Evolutionary conservation across 2,113 vertebrate species (phyloP), one percentile per base, ranked within the genome.

Genomic region (Cyprinodon tularosa): DNA sequence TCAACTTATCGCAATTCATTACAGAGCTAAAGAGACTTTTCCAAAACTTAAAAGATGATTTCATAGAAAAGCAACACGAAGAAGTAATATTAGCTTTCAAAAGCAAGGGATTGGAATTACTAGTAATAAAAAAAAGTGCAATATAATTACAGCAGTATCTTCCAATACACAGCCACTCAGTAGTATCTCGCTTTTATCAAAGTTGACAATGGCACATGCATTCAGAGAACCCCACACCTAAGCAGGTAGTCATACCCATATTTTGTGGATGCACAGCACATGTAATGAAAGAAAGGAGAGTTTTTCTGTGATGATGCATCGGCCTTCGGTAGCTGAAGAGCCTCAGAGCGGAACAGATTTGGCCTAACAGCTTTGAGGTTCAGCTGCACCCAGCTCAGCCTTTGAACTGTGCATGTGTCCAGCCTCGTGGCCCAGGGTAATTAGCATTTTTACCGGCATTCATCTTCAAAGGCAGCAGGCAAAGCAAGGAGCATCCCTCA

Each of bases 381-480:
- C 36, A 45, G 83, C 80, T 83, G 84, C 77, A 63, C 37, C 67
- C 78, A 36, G 70, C 76, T 66, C 84, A 77, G 71, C 83, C 88
- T 90, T 91, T 92, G 86, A 91, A 91, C 84, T 86, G 79, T 71
- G 83, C 83, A 83, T 72, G 73, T 75, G 78, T 79, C 76, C 78
- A 67, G 84, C 88, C 84, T 85, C 71, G 66, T 70, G 85, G 83
- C 89, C 80, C 62, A 2, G 65, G 62, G 44, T 90, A 86, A 92
- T 93, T 92, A 89, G 85, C 87, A 90, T 92, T 88, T n/a, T 86
- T 74, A 83, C 86, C 77, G 68, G 74, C 87, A 87, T 89, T 86
- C 77, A 71, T 88, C 86, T 88, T 91, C 90, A 93, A 90, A 92
- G 88, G 80, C 72, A 66, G 77, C 59, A 20, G 75, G 72, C 68